Evolutionary conservation across 2,113 vertebrate genomes (phyloP).

Genomic region (Petrocephalus microphthalmus): DNA sequence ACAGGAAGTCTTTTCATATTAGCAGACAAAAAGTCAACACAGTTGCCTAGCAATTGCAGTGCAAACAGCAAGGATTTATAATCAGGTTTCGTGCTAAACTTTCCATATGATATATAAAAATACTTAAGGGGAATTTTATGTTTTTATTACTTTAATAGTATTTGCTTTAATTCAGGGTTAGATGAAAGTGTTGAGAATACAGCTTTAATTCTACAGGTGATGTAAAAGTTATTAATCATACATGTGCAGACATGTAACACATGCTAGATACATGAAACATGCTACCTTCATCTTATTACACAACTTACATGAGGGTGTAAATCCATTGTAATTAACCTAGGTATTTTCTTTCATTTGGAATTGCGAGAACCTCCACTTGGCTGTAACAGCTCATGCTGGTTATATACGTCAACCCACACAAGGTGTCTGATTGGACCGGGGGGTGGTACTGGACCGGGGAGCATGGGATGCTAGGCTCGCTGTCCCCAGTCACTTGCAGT

Average conservation of each 20-base stretch:
- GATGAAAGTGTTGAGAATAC: neutral
- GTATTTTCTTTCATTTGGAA: neutral
- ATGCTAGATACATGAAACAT: neutral
- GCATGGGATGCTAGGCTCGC: neutral
- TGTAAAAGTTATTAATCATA: neutral
- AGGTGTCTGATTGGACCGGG: neutral
- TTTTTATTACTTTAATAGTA: neutral
- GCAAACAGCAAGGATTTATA: conserved; percentile 19
- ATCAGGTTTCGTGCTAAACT: neutral
- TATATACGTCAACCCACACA: neutral
- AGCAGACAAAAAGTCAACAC: conserved; percentile 24
- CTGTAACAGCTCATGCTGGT: neutral
- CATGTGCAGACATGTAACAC: neutral
- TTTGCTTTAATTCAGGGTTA: neutral
- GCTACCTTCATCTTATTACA: neutral
- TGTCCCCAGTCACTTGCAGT: neutral
- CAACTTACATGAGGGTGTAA: neutral
- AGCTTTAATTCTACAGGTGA: neutral
- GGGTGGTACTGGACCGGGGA: neutral
- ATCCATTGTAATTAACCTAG: too few relatives aligned
- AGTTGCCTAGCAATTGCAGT: conserved; percentile 27
- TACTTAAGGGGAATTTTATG: neutral
- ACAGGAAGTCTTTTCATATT: conserved; percentile 19
- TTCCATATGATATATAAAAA: neutral
- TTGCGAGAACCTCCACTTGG: neutral